Conservation (phyloP, 2,797 vertebrate species). For the Enteromius viviparus region DNA sequence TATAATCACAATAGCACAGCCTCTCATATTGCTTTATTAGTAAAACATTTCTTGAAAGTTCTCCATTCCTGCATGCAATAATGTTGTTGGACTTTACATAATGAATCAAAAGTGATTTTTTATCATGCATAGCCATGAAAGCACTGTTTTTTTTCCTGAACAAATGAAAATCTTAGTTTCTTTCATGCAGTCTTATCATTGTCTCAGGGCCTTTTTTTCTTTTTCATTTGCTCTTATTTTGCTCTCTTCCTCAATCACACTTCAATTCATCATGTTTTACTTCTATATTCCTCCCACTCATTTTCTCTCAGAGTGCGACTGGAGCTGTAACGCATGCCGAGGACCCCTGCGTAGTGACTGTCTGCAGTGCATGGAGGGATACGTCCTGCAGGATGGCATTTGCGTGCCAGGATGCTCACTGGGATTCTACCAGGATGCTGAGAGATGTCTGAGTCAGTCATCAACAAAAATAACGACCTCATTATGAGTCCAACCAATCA, state of each 20-base stretch:
- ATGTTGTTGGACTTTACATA: slow-evolving; percentile 12
- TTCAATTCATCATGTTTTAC: slow-evolving; percentile 10
- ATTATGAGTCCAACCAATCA: slow-evolving; percentile 33
- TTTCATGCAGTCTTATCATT: slow-evolving; percentile 15
- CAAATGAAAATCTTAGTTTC: background rate
- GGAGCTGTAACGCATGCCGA: slow-evolving; percentile 90
- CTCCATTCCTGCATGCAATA: background rate
- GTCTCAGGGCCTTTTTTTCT: slow-evolving; percentile 2
- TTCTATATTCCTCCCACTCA: background rate
- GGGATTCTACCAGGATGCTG: slow-evolving; percentile 78
- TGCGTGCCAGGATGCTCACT: slow-evolving; percentile 83
- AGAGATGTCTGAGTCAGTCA: slow-evolving; percentile 86
- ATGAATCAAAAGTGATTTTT: slow-evolving; percentile 27
- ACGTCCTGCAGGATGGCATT: slow-evolving; percentile 82
- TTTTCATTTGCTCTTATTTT: slow-evolving; percentile 11
- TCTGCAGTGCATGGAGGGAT: slow-evolving; percentile 92
- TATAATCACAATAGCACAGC: no score
- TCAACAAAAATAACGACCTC: slow-evolving; percentile 33
- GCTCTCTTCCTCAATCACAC: background rate
- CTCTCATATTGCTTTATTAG: no score
- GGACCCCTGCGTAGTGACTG: slow-evolving; percentile 88
- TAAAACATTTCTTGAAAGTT: background rate
- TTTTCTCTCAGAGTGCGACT: slow-evolving; percentile 87
- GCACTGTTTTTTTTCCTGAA: background rate
- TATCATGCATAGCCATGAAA: slow-evolving; percentile 2